Evolutionary conservation across 2,888 invertebrate genomes (phyloP), one percentile per base, ranked within the genome.

Genomic region (Melinopterus prodromus): DNA sequence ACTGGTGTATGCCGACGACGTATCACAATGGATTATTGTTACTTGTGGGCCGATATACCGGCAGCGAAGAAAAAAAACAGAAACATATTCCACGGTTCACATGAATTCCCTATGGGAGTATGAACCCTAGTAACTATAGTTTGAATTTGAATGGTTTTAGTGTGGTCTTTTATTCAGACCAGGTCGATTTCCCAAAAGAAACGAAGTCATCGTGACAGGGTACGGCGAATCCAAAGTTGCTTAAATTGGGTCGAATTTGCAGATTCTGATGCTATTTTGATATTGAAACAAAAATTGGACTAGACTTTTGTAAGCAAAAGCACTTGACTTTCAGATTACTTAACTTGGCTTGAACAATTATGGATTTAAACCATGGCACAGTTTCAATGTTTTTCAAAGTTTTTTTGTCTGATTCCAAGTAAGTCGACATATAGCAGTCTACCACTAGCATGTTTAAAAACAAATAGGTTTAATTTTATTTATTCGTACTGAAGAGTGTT

Each of bases 31-130:
- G 16, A 16, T 53, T 70, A 70, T 35, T 77, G 69, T 16, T 70
- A 69, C 26, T 77, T 69, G 76, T 74, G 15, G n/a, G 37, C 71
- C 35, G 26, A 26, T 71, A 74, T n/a, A 35, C 35, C 74, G 37
- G n/a, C 15, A 74, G 74, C 36, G 71, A 71, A 14, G n/a, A 71
- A 74, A 74, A 74, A 74, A 74, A 36, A 74, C 74, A 74, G 36
- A 15, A 74, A 74, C 74, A 74, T 74, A 74, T 74, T 74, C 36
- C 36, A 35, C 74, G 35, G 74, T 74, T 74, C 74, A 74, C 74
- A 74, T 74, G 74, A 53, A 53, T 53, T 53, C 53, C 53, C 53
- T 53, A 53, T 53, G 53, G 53, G 53, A 53, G 2, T 12, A 53
- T 7, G 53, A 53, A 53, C 53, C 53, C 53, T 4, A 53, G 53